Conservation (phyloP, 2,888 invertebrate genomes). For the Axea sp. region DNA sequence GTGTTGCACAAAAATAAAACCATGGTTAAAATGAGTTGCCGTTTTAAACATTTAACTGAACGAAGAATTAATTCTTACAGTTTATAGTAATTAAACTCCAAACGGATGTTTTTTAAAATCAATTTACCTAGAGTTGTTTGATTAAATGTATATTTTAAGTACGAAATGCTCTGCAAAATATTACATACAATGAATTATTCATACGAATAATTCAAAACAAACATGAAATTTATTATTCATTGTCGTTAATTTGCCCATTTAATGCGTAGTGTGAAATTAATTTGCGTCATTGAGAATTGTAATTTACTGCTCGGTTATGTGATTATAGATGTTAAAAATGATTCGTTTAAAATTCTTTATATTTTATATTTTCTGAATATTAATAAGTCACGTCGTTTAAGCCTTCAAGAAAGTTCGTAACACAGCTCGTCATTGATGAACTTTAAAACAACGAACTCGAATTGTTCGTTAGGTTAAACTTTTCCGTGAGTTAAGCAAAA, state of each 20-base stretch:
- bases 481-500: slow-evolving; percentile 50
- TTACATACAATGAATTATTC: slow-evolving; percentile 50
- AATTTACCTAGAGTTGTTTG: slow-evolving; percentile 18
- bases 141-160: slow-evolving; percentile 36
- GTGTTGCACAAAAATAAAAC: too few species aligned
- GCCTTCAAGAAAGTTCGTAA: slow-evolving; percentile 33
- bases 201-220: slow-evolving; percentile 46
- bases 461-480: slow-evolving; percentile 46
- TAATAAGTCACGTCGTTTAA: slow-evolving; percentile 50
- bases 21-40: not conserved
- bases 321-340: slow-evolving; percentile 16
- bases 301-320: slow-evolving; percentile 35
- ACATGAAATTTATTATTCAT: slow-evolving; percentile 52
- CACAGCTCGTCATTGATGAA: slow-evolving; percentile 45
- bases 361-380: slow-evolving; percentile 31
- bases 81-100: slow-evolving; percentile 10
- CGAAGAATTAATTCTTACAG: not conserved
- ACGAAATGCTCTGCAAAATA: slow-evolving; percentile 20
- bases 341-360: too few species aligned
- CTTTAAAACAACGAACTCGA: slow-evolving; percentile 36
- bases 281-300: slow-evolving; percentile 15
- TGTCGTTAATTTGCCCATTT: slow-evolving; percentile 47
- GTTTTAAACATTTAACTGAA: not conserved
- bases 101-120: slow-evolving; percentile 10
- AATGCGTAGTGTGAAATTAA: slow-evolving; percentile 42